These are phyloP conservation scores for Pantherophis vulpinus DNA, from an alignment of 2,797 vertebrate species.

Conservation along the genomic window DNA sequence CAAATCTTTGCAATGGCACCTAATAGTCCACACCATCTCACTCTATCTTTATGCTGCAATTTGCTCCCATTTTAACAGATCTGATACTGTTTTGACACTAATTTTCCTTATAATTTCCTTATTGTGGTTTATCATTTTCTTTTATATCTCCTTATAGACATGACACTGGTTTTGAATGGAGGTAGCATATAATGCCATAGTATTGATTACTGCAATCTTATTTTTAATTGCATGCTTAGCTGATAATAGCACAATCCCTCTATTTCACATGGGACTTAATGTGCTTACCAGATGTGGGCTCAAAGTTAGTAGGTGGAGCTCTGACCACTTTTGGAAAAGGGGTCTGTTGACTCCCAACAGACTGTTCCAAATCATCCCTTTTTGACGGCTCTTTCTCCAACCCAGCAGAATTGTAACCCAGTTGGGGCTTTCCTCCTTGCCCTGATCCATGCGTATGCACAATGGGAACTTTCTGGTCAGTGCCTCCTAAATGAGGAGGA, in stretches of 20 bases:
- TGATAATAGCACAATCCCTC: background rate
- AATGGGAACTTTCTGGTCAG: constrained; percentile 41
- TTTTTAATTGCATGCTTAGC: background rate
- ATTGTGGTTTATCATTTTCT: background rate
- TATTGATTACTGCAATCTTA: background rate
- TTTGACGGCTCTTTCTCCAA: constrained; percentile 47
- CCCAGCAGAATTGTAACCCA: constrained; percentile 39
- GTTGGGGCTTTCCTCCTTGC: constrained; percentile 30
- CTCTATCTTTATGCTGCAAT: background rate
- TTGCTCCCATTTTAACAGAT: background rate
- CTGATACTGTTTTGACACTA: background rate
- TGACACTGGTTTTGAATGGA: background rate
- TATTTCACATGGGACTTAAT: background rate
- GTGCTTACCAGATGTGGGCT: constrained; percentile 58
- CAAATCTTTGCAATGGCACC: background rate
- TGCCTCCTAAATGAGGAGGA: constrained; percentile 65
- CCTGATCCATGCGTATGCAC: constrained; percentile 28
- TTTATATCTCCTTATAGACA: background rate
- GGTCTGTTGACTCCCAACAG: constrained; percentile 46
- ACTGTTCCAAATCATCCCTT: constrained; percentile 31
- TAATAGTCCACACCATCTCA: background rate
- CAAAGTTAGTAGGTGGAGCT: constrained; percentile 38
- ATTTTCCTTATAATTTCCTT: background rate
- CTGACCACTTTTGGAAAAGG: constrained; percentile 12
- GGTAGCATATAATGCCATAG: background rate